phyloP scores from a whole-genome alignment of 2,797 vertebrate genomes.

The Sebastes nivosus region DNA sequence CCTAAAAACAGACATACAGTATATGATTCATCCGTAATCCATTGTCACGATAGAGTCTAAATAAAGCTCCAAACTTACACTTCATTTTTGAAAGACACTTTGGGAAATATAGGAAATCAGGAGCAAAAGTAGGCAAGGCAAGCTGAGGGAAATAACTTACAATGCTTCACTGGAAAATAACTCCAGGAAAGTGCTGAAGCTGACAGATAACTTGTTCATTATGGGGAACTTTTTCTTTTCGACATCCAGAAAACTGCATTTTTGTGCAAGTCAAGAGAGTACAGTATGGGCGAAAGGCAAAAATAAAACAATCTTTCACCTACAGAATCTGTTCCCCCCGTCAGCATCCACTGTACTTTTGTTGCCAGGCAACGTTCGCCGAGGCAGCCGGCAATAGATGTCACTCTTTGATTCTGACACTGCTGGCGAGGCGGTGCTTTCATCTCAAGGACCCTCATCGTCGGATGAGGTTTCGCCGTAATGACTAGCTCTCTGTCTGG shows the following conservation, averaged over 20 bases:
- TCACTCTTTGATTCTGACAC: constrained; percentile 52
- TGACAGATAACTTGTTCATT: not conserved
- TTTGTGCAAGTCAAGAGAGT: not conserved
- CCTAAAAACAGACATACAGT: no score
- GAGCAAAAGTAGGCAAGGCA: no score
- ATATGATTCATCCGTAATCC: no score
- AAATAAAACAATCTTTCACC: not conserved
- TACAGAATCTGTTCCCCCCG: not conserved
- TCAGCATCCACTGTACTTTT: not conserved
- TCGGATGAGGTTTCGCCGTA: constrained; percentile 6
- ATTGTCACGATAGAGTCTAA: no score
- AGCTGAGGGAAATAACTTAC: no score
- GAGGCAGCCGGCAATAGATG: constrained; percentile 13
- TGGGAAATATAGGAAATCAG: no score
- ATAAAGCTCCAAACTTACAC: no score
- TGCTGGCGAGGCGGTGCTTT: constrained; percentile 27
- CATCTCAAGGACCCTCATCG: constrained; percentile 44
- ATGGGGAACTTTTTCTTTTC: not conserved
- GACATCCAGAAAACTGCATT: not conserved
- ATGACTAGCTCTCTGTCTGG: constrained; percentile 28
- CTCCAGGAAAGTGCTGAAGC: no score
- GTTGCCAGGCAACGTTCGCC: constrained; percentile 49
- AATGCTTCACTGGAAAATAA: no score
- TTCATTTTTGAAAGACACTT: no score
- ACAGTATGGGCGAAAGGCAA: not conserved